Evolutionary conservation across 2,888 invertebrate species (phyloP).

Genomic region (Drosophila subquinaria): DNA sequence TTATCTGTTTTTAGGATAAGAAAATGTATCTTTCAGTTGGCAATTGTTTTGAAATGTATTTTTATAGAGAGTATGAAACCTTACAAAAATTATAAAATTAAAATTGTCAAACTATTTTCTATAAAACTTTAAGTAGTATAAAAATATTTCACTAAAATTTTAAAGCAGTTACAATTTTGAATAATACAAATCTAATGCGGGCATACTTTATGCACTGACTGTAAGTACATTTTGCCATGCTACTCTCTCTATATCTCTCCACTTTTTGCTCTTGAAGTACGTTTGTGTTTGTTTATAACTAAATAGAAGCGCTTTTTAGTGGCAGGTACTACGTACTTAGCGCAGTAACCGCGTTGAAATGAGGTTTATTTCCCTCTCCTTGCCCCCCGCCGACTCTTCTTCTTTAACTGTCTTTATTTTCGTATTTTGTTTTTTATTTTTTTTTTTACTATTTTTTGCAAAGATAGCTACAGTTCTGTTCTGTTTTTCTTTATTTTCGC

Average conservation of each 20-base stretch:
- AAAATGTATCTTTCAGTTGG: background rate
- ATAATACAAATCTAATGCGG: background rate
- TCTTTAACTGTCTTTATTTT: conserved; percentile 30
- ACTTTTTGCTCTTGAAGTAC: conserved; percentile 17
- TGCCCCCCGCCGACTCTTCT: background rate
- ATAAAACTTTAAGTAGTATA: background rate
- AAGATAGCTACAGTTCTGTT: conserved; percentile 42
- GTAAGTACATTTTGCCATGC: conserved; percentile 22
- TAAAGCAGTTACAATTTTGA: background rate
- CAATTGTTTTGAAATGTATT: background rate
- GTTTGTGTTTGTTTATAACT: conserved; percentile 60
- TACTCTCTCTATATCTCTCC: conserved; percentile 1
- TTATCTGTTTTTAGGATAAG: background rate
- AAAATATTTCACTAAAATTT: background rate
- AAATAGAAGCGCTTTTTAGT: conserved; percentile 70
- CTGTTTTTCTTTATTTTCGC: conserved; percentile 46
- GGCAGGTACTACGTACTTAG: conserved; percentile 64
- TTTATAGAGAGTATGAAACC: background rate
- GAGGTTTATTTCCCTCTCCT: conserved; percentile 47
- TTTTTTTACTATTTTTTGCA: conserved; percentile 36
- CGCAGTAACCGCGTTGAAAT: conserved; percentile 64
- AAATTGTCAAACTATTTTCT: background rate
- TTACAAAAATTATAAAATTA: background rate
- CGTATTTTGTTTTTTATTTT: no score
- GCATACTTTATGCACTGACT: conserved; percentile 27